Percentiles rank a stretch among this genome's conserved stretches.
Conservation (phyloP, 2,797 vertebrate genomes). For the Scolopax bukidnonensis region DNA sequence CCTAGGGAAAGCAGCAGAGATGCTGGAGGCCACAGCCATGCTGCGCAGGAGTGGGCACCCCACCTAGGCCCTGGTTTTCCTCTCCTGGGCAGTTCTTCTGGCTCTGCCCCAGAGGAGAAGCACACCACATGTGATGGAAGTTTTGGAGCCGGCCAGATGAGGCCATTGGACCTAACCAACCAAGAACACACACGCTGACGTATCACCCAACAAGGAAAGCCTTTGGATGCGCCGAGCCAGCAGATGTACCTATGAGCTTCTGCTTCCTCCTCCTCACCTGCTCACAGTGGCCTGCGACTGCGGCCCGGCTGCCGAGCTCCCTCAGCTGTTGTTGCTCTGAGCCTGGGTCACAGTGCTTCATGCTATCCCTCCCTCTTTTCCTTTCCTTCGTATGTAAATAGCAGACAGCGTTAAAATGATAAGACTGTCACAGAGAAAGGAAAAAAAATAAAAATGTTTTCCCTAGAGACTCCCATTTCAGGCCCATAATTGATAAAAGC, state of each 20-base stretch:
- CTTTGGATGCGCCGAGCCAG: background rate
- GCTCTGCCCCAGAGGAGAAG: background rate
- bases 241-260: background rate
- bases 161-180: background rate
- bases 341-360: background rate
- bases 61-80: fast-evolving
- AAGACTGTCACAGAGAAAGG: background rate
- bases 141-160: background rate
- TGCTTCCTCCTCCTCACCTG: background rate
- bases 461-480: conserved; percentile 13
- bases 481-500: conserved; percentile 49
- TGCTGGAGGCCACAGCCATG: fast-evolving
- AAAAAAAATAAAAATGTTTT: background rate
- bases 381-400: background rate
- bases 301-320: background rate
- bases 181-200: fast-evolving
- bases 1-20: background rate
- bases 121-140: background rate
- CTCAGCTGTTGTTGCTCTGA: background rate
- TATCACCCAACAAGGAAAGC: background rate
- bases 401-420: conserved; percentile 41
- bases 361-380: background rate
- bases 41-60: fast-evolving
- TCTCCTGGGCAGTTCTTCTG: background rate
- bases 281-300: background rate